Evolutionary conservation across 35 echinoderm and acorn worm species (phyloP), one percentile per base, ranked within the genome.

Genomic region (Holothuria glaberrima): DNA sequence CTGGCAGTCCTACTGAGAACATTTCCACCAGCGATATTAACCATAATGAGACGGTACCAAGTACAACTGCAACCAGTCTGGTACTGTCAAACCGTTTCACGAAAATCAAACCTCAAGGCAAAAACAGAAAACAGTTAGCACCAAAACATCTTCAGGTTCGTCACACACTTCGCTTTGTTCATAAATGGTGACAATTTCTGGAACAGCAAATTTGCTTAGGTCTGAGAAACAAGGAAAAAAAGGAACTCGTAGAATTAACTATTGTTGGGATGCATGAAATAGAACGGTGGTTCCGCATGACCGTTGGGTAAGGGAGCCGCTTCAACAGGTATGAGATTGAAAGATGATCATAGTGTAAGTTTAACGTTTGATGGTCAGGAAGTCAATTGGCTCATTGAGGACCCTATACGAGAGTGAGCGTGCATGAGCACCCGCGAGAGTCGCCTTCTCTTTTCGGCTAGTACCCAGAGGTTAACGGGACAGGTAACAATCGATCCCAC

Each of bases 61-160:
- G 45, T 17, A 56, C 80, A 56, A 48, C 79, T 29, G 36, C 79
- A 28, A 56, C 27, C 22, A 48, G 20, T 20, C 18, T 32, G 9
- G n/a, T 84, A n/a, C 32, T 30, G 27, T 45, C 41, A 3, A 50
- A 36, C 76, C 20, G 25, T 24, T 81, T 45, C 24, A 48, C 29
- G 19, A 38, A 78, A 26, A 61, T 30, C 22, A 84, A 84, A 63
- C 80, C 80, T 48, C 14, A 27, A 20, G 80, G 80, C 22, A 84
- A 84, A 32, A 59, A 84, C 31, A 25, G 80, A 63, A 84, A 84
- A 84, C 80, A 84, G 56, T 58, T 30, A 32, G 57, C 80, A 29
- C 80, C 80, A 3, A 84, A 61, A 52, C 80, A 84, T 61, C 80
- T 84, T 26, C 30, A 63, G 25, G 80, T 84, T 5, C 1, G 66